Evolutionary conservation across 37 sponge, comb jelly and placozoan genomes (phyloP), one percentile per base, ranked within the genome.

Genomic region (Mnemiopsis leidyi): DNA sequence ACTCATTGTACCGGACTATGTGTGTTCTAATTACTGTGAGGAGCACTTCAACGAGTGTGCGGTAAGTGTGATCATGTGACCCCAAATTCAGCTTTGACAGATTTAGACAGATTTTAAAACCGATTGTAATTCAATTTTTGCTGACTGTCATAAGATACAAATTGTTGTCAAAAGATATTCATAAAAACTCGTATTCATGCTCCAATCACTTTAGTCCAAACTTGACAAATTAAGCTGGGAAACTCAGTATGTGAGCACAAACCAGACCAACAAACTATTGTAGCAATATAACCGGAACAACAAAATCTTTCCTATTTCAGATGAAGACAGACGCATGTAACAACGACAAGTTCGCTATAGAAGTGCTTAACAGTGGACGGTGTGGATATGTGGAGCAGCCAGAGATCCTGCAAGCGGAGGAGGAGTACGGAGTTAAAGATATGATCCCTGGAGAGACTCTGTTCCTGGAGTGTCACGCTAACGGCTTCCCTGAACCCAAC

Each of bases 11-110:
- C 26, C 30, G 20, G 79, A 26, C 79, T 32, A 26, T 3, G 79
- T 85, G 90, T 85, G 90, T 25, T 36, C 40, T n/a, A 85, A 85
- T 61, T 85, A 85, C 90, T 85, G 90, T 33, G 90, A 85, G 29
- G 61, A 38, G 38, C 5, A 38, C 48, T 40, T 28, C 26, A 85
- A 85, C 61, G 79, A 34, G 34, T 77, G 79, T 36, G 9, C 30
- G 79, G 79, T 77, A 20, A 77, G 61, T 13, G 61, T 48, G 9
- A 48, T n/a, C n/a, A n/a, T n/a, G n/a, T n/a, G n/a, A n/a, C n/a
- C n/a, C n/a, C n/a, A n/a, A n/a, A n/a, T n/a, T n/a, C n/a, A n/a
- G n/a, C n/a, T n/a, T n/a, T n/a, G n/a, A n/a, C n/a, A n/a, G n/a
- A n/a, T n/a, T n/a, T n/a, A n/a, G n/a, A n/a, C n/a, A n/a, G n/a